Percentiles rank a stretch among this genome's conserved stretches.
Conservation (phyloP, 2,113 vertebrate genomes). For the Sialia sialis region DNA sequence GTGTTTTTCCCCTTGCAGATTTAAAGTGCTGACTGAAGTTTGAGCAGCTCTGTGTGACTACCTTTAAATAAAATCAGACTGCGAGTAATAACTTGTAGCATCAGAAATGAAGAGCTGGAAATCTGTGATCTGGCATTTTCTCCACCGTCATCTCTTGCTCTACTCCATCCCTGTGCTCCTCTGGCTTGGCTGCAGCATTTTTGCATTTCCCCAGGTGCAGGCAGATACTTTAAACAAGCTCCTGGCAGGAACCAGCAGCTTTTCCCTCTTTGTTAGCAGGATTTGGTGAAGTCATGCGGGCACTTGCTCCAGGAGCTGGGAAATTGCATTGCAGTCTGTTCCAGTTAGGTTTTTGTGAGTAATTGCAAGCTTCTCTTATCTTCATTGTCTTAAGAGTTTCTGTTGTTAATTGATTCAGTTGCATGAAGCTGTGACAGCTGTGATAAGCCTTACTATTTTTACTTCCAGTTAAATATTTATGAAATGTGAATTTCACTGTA, state of each 20-base stretch:
- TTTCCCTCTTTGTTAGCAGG: neutral
- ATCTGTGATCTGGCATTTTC: neutral
- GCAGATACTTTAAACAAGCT: neutral
- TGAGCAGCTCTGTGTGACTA: neutral
- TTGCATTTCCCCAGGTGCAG: neutral
- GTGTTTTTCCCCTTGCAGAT: neutral
- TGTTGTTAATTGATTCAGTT: neutral
- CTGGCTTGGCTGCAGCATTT: neutral
- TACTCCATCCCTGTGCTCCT: neutral
- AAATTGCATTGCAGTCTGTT: neutral
- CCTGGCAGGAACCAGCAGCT: neutral
- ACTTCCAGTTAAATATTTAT: neutral
- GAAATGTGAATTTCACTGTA: neutral
- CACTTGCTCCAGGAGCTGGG: neutral
- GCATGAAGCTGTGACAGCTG: neutral
- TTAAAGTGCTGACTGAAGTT: neutral
- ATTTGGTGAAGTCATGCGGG: neutral
- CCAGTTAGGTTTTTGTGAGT: neutral
- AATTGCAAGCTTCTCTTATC: neutral
- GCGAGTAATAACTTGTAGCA: neutral
- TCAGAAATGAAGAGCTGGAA: neutral
- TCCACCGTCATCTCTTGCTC: neutral
- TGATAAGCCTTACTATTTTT: neutral
- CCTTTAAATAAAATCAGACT: neutral
- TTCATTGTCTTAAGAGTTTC: neutral